These are phyloP conservation scores for Daboia siamensis DNA, from an alignment of 2,113 vertebrate genomes.

Conservation along the genomic window DNA sequence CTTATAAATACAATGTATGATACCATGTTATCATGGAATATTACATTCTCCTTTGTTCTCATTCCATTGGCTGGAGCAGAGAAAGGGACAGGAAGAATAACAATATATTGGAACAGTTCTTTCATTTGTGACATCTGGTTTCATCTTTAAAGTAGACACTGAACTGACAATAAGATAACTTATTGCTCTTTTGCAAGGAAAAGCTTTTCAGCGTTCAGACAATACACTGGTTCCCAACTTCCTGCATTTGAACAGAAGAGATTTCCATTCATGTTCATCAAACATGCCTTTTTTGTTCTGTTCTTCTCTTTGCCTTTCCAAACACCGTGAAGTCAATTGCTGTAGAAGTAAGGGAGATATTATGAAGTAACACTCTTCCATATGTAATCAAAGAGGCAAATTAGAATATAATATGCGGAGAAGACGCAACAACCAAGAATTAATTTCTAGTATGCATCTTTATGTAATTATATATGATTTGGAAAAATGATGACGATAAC, in stretches of 20 bases:
- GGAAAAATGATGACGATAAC: not conserved
- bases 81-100: not conserved
- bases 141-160: not conserved
- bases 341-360: not conserved
- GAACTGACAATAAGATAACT: not conserved
- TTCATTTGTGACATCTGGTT: not conserved
- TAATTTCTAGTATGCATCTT: not conserved
- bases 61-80: not conserved
- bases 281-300: too few species aligned
- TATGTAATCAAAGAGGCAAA: not conserved
- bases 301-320: not conserved
- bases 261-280: not conserved
- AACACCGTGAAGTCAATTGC: not conserved
- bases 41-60: too few species aligned
- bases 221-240: not conserved
- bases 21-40: not conserved
- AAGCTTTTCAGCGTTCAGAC: not conserved
- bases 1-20: not conserved
- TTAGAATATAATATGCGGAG: not conserved
- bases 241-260: not conserved
- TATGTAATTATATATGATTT: not conserved
- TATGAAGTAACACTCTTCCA: too few species aligned
- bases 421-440: not conserved
- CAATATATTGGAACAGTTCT: not conserved
- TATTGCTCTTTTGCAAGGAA: not conserved